Conservation (phyloP, 2,797 vertebrate genomes). For the Chelon labrosus region DNA sequence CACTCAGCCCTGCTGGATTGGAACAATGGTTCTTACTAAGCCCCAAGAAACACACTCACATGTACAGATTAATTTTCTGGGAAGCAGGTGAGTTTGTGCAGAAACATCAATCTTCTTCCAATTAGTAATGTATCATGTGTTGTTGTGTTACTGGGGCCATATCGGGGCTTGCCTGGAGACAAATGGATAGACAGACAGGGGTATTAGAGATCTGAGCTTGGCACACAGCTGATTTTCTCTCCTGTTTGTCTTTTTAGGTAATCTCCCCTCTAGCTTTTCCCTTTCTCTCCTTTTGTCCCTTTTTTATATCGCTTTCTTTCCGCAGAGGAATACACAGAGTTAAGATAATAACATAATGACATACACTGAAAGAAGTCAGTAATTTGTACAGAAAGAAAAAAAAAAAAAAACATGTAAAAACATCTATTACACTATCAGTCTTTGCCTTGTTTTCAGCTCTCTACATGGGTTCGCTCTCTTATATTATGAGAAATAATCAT, state of each 20-base stretch:
- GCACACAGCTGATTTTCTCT: constrained; percentile 52
- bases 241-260: constrained; percentile 59
- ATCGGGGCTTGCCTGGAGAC: constrained; percentile 50
- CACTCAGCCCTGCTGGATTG: constrained; percentile 58
- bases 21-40: constrained; percentile 69
- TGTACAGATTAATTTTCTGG: constrained; percentile 72
- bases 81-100: constrained; percentile 53
- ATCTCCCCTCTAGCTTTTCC: constrained; percentile 55
- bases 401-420: constrained; percentile 54
- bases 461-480: constrained; percentile 53
- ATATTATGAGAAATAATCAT: constrained; percentile 71
- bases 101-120: constrained; percentile 70
- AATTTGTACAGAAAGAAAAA: constrained; percentile 51
- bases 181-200: constrained; percentile 54
- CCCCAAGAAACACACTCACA: constrained; percentile 42
- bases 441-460: constrained; percentile 54
- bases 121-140: constrained; percentile 77
- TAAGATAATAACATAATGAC: constrained; percentile 46
- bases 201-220: constrained; percentile 69
- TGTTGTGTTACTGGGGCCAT: constrained; percentile 42
- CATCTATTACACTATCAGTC: constrained; percentile 60
- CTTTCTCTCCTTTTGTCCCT: constrained; percentile 49
- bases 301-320: constrained; percentile 52
- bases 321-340: constrained; percentile 35
- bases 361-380: constrained; percentile 37